These are phyloP conservation scores for Cololabis saira DNA, from an alignment of 2,113 vertebrate genomes.

Conservation along the genomic window DNA sequence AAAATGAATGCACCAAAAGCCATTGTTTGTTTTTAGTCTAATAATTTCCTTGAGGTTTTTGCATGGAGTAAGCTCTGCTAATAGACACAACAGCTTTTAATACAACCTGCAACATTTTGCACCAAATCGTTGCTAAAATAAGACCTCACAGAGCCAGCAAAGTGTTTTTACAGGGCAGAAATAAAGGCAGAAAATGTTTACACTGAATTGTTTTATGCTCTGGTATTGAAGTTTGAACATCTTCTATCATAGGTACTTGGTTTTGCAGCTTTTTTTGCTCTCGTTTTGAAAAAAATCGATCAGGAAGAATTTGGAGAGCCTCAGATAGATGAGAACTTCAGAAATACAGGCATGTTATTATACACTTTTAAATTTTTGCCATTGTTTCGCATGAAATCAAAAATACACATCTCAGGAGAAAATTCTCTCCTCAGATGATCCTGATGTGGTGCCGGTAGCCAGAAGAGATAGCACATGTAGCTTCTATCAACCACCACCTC, in stretches of 20 bases:
- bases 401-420: not conserved
- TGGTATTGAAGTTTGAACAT: constrained; percentile 10
- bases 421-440: constrained; percentile 76
- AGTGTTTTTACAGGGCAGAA: no score
- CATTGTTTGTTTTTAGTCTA: no score
- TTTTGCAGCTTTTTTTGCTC: constrained; percentile 95
- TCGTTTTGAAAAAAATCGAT: constrained; percentile 91
- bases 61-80: no score
- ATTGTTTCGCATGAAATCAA: constrained; percentile 4
- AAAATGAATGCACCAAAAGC: no score
- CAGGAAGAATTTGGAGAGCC: constrained; percentile 87
- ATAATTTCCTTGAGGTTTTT: no score
- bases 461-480: constrained; percentile 87
- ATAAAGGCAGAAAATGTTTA: no score
- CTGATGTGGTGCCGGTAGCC: constrained; percentile 72
- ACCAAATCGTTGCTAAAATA: no score
- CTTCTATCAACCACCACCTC: constrained; percentile 88
- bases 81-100: no score
- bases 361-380: not conserved
- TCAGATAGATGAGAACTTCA: constrained; percentile 59
- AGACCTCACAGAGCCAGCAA: no score
- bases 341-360: constrained; percentile 59
- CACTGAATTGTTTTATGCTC: not conserved
- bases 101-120: no score
- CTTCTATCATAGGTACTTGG: constrained; percentile 87